Base-by-base conservation (phyloP, 2,797 vertebrate genomes). In the Megalops cyprinoides region DNA sequence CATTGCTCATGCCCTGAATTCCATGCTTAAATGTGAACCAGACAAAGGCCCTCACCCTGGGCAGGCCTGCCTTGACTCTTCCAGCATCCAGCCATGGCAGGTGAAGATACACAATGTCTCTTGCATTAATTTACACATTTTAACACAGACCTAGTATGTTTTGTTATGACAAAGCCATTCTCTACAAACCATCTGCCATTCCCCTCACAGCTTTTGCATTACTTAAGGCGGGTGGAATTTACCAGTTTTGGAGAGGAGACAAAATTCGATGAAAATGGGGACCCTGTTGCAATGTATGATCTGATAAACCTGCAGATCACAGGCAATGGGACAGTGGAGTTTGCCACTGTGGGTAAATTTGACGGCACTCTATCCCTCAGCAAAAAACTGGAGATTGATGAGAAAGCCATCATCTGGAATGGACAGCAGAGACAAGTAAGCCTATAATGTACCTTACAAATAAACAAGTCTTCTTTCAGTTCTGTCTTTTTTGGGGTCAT, bases 191-290 rank as follows among this genome's bases (percentile, higher is more conserved):
- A 34, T 28, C 18, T 49, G 10, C 48, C 75, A 7, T 46, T 42
- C n/a, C 62, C 42, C 71, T 46, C 18, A 65, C 55, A 96, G 95
- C 87, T 96, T 0, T 90, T 95, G 79, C 85, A 94, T 81, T 94
- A 94, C 86, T 85, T 95, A 79, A 95, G 92, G 82, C 86, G 89
- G 39, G 90, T 94, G 49, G 83, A 90, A 53, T 95, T 91, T 76
- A 75, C 86, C 23, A 93, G 91, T 79, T 92, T 91, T 84, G 93
- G 90, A 20, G 94, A 95, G 85, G 93, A 94, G 86, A 93, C 84
- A 4, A 93, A 92, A 82, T 95, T 96, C 85, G 95, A 96, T 85
- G 79, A 82, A 74, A 96, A 96, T 3, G 94, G 95, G 0, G 94
- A 96, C 81, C 90, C 94, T 4, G 88, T 90, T 18, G 95, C 94